Base-by-base conservation (phyloP, 2,888 invertebrate genomes). In the Actias luna region DNA sequence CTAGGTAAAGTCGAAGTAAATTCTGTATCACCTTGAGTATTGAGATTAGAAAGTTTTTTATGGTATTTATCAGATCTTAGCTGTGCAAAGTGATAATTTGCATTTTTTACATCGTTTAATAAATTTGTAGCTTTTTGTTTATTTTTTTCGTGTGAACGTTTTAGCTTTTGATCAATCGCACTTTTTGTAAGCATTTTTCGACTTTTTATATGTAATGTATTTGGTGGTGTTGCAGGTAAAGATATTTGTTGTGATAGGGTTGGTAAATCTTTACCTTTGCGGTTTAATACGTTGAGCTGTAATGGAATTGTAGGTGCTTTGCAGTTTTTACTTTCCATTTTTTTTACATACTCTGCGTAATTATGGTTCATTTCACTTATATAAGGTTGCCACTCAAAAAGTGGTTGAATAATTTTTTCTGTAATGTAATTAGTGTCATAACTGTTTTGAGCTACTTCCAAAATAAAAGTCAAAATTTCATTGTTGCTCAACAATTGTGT, bases 341-440 rank as follows among this genome's bases (percentile, higher is more conserved):
- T 89, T 36, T 82, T 83, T 1, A 84, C 66, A 71, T 87, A 82
- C 68, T 85, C 83, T 5, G 80, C 79, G 70, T 88, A 92, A 60
- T 62, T 85, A 64, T 87, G 82, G 27, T 75, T 83, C 87, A 92
- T 89, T 79, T 91, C 87, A 70, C 84, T 83, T 29, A 92, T 85
- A 64, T 83, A 87, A 8, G 92, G 90, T 68, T 91, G 91, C 92
- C 91, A 92, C 46, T 79, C 75, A 70, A 93, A 82, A 33, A 94
- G 77, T 1, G 94, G 93, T 50, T 78, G 75, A 27, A 94, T 82
- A 58, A 94, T 91, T 67, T 89, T 88, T 46, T 93, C 85, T 4
- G 93, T 82, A 27, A 93, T 86, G 69, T 89, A 94, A 35, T 80
- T 84, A 52, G 89, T 88, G 64, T 94, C 94, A 70, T 93, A 94